Percentiles rank a stretch among this genome's conserved stretches.
phyloP scores from a whole-genome alignment of 2,113 vertebrate genomes.

The Myrmecophaga tridactyla region DNA sequence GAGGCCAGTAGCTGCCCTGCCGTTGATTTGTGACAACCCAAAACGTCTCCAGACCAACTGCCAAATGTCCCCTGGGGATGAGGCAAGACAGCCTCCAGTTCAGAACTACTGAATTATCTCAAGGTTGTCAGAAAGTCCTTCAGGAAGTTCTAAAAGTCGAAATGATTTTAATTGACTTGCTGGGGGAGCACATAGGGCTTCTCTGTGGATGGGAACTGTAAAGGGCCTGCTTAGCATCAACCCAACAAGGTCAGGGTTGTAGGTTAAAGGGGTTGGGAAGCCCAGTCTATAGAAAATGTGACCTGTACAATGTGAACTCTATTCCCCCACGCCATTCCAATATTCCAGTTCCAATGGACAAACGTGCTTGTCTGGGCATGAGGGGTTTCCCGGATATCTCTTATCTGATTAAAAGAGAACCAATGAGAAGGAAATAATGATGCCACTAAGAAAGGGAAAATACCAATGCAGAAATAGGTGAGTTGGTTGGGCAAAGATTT shows the following conservation, averaged over 20 bases:
- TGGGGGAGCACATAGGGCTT: not conserved
- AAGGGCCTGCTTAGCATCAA: not conserved
- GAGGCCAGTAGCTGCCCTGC: not conserved
- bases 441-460: not conserved
- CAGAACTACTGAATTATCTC: not conserved
- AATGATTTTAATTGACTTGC: not conserved
- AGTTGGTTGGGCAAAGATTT: not conserved
- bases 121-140: not conserved
- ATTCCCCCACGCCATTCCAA: not conserved
- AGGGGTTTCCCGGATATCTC: not conserved
- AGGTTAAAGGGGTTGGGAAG: not conserved
- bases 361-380: not conserved
- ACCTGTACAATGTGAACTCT: not conserved
- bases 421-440: not conserved
- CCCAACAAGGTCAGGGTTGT: not conserved
- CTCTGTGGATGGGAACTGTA: not conserved
- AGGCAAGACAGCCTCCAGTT: not conserved
- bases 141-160: not conserved
- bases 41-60: not conserved
- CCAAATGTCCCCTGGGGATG: not conserved
- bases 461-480: not conserved
- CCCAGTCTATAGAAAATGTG: not conserved
- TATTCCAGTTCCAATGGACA: not conserved
- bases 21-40: not conserved
- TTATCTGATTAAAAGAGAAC: not conserved